These are phyloP conservation scores for Artibeus lituratus DNA, from an alignment of 2,797 vertebrate genomes.

Conservation along the genomic window DNA sequence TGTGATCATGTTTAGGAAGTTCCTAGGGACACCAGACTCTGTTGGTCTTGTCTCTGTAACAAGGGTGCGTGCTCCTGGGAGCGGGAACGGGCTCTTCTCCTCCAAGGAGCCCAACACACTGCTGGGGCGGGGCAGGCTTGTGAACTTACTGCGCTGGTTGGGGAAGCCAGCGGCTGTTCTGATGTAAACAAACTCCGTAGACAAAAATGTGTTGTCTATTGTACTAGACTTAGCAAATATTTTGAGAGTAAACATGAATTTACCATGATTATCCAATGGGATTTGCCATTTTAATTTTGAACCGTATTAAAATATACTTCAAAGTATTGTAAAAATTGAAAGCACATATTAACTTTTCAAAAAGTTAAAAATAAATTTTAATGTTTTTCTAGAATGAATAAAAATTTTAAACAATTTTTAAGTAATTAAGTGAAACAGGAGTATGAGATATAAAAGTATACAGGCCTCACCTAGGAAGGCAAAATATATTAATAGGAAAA, in stretches of 20 bases:
- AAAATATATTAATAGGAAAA: background rate
- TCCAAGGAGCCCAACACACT: background rate
- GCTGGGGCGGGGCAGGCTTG: background rate
- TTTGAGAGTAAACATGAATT: background rate
- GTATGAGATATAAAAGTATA: background rate
- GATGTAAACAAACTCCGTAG: background rate
- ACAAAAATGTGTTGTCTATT: background rate
- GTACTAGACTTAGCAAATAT: background rate
- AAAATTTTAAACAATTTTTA: background rate
- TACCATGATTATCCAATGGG: background rate
- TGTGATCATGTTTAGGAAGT: background rate
- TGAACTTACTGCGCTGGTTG: background rate
- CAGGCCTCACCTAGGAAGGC: background rate
- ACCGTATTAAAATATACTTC: background rate
- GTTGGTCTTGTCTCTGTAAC: background rate
- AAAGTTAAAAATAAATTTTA: background rate
- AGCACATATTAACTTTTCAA: background rate
- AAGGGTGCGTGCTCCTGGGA: background rate
- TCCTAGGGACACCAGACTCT: background rate
- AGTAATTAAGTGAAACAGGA: background rate
- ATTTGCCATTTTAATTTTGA: constrained; percentile 28
- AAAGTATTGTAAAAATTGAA: background rate
- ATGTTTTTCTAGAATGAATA: background rate
- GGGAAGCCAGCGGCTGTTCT: background rate
- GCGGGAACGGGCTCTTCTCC: background rate